A percentile compares a stretch with the other conserved stretches of the same genome.
phyloP scores from a whole-genome alignment of 2,113 vertebrate species.

The Boulengerochromis microlepis region DNA sequence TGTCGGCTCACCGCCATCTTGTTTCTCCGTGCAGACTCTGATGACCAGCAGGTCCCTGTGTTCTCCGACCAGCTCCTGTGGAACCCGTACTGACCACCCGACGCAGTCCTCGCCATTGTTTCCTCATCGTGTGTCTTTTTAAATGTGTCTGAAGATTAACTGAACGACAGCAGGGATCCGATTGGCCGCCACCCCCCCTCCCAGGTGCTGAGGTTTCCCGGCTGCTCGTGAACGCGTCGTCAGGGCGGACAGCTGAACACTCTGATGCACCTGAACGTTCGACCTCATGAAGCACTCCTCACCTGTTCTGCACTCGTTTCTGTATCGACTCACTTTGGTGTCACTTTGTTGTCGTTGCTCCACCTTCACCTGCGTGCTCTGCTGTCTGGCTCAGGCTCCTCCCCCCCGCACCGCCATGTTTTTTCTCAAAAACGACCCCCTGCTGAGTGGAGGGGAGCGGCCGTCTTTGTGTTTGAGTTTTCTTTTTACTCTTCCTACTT shows the following conservation, averaged over 20 bases:
- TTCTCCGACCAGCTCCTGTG: slow-evolving; percentile 60
- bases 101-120: background rate
- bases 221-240: background rate
- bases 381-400: background rate
- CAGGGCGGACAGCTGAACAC: background rate
- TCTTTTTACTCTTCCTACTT: slow-evolving; percentile 35
- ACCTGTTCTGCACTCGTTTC: background rate
- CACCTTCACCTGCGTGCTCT: background rate
- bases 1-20: background rate
- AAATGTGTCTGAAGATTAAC: background rate
- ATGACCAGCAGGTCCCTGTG: slow-evolving; percentile 60
- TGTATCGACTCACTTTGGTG: background rate
- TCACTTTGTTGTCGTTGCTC: slow-evolving; percentile 8
- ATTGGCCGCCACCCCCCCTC: background rate
- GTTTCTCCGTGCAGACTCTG: slow-evolving; percentile 17
- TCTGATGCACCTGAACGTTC: background rate
- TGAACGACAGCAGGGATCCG: background rate
- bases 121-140: slow-evolving; percentile 17
- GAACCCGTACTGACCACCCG: slow-evolving; percentile 50
- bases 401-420: slow-evolving; percentile 6
- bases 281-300: background rate
- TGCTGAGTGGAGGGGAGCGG: background rate
- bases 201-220: background rate
- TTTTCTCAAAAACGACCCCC: slow-evolving; percentile 42
- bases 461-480: slow-evolving; percentile 41